A percentile compares a stretch with the other conserved stretches of the same genome.
Evolutionary conservation across 2,797 vertebrate species (phyloP).

Genomic region (Siniperca obscura): DNA sequence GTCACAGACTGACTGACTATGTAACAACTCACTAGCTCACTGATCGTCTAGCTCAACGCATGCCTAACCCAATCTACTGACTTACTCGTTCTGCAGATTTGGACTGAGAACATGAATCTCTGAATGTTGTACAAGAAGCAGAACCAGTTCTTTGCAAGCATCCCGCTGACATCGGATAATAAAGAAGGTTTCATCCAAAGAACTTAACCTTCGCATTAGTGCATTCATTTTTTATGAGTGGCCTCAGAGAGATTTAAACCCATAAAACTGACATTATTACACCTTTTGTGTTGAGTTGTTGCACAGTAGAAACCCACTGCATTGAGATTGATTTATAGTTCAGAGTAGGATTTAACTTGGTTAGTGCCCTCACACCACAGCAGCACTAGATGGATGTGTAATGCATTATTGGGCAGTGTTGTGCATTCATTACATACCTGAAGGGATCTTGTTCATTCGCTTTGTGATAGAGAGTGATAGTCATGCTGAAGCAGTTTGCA

Average conservation of each 20-base stretch:
- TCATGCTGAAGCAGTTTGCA: constrained; percentile 13
- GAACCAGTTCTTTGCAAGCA: constrained; percentile 14
- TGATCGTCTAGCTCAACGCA: constrained; percentile 53
- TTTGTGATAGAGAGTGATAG: constrained; percentile 31
- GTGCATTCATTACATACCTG: constrained; percentile 51
- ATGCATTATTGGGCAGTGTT: constrained; percentile 42
- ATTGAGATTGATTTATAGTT: constrained; percentile 59
- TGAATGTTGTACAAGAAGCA: constrained; percentile 12
- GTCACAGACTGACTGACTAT: constrained; percentile 68
- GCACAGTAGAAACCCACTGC: constrained; percentile 36
- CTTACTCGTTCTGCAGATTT: constrained; percentile 25
- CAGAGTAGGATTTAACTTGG: constrained; percentile 57
- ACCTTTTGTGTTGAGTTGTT: constrained; percentile 56
- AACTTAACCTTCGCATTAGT: constrained; percentile 48
- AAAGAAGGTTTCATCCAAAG: constrained; percentile 38
- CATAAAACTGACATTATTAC: constrained; percentile 64
- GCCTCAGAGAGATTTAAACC: constrained; percentile 63
- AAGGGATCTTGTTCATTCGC: constrained; percentile 51
- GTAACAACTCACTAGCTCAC: constrained; percentile 69
- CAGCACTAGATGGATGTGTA: constrained; percentile 57
- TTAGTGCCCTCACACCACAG: constrained; percentile 58
- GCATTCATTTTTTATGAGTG: constrained; percentile 53
- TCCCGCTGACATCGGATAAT: constrained; percentile 34
- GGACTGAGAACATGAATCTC: constrained; percentile 32
- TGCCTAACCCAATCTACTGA: constrained; percentile 22